These are phyloP conservation scores for Potorous gilbertii DNA, from an alignment of 2,797 vertebrate species.

Conservation along the genomic window DNA sequence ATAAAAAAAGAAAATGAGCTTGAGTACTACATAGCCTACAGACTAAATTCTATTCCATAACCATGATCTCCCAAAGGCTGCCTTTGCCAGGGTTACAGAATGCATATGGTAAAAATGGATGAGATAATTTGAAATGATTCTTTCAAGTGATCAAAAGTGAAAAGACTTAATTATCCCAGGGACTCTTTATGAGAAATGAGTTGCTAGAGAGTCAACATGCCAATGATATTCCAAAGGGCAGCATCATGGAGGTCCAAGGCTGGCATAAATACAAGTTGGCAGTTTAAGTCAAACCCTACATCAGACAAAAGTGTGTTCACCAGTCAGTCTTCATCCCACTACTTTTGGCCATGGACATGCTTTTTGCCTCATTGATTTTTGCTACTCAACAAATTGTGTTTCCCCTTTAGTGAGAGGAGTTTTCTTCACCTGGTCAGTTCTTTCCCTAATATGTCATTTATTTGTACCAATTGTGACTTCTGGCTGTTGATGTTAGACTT, in stretches of 20 bases:
- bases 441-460: not conserved
- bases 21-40: too few species aligned
- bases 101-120: too few species aligned
- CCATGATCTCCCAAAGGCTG: too few species aligned
- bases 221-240: not conserved
- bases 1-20: too few species aligned
- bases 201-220: not conserved
- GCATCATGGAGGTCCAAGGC: not conserved
- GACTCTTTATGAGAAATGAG: not conserved
- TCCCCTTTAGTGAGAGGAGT: not conserved
- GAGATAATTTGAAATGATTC: too few species aligned
- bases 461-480: not conserved
- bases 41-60: too few species aligned
- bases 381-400: not conserved
- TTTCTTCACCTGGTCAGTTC: not conserved
- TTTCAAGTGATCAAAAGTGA: too few species aligned
- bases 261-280: not conserved
- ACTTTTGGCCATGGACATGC: not conserved
- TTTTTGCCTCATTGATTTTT: not conserved
- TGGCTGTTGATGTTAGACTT: not conserved
- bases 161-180: too few species aligned
- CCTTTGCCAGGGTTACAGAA: too few species aligned
- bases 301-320: not conserved
- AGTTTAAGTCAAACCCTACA: not conserved
- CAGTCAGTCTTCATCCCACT: not conserved